Evolutionary conservation across 1,140 invertebrate species (phyloP).

Genomic region (Varroa destructor): DNA sequence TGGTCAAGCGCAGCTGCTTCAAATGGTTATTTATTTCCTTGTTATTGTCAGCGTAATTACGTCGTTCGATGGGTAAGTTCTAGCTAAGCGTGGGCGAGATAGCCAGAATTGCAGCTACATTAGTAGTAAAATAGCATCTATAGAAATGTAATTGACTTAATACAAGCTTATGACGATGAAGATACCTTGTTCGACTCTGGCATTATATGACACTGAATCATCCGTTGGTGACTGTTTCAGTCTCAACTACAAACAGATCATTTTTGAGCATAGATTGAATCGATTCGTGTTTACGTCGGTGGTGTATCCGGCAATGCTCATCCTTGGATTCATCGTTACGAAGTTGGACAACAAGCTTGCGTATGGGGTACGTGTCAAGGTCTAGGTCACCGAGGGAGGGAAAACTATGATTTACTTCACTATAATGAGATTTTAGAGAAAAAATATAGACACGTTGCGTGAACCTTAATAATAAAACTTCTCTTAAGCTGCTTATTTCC

Average conservation of each 20-base stretch:
- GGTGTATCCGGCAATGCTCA: conserved; percentile 22
- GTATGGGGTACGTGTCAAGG: not conserved
- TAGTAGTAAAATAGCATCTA: too few relatives aligned
- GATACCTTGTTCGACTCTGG: too few relatives aligned
- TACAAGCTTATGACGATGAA: too few relatives aligned
- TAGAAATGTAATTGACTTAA: too few relatives aligned
- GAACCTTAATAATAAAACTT: too few relatives aligned
- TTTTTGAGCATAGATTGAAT: not conserved
- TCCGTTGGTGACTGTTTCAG: not conserved
- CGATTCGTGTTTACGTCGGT: conserved; percentile 11
- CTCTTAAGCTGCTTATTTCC: too few relatives aligned
- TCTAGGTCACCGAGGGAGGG: not conserved
- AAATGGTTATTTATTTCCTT: conserved; percentile 12
- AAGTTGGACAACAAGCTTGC: conserved; percentile 19
- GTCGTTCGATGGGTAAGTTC: conserved; percentile 19
- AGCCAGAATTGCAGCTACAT: too few relatives aligned
- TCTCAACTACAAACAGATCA: conserved; percentile 21
- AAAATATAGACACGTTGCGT: too few relatives aligned
- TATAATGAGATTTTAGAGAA: too few relatives aligned
- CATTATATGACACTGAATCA: too few relatives aligned
- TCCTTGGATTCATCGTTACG: conserved; percentile 1
- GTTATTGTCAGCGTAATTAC: conserved; percentile 23
- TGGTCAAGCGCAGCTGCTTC: conserved; percentile 2
- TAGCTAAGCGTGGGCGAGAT: not conserved
- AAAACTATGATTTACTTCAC: too few relatives aligned